These are phyloP conservation scores for Cichladusa arquata DNA, from an alignment of 2,113 vertebrate genomes.

Conservation along the genomic window DNA sequence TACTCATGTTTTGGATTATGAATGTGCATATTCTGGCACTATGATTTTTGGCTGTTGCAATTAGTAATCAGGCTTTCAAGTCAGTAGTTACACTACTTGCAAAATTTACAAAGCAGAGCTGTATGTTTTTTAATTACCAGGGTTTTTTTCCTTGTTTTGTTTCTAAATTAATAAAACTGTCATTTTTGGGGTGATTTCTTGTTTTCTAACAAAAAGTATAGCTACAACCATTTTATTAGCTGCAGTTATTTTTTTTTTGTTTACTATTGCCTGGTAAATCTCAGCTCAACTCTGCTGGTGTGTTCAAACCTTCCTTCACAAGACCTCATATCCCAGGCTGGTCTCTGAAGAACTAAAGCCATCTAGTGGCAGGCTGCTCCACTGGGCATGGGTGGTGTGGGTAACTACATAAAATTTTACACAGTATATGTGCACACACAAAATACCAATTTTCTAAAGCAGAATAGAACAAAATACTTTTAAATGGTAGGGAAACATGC, in stretches of 20 bases:
- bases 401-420: background rate
- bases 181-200: background rate
- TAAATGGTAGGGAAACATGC: background rate
- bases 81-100: background rate
- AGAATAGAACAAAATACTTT: background rate
- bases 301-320: no score
- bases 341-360: background rate
- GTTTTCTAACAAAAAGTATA: background rate
- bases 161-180: background rate
- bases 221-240: background rate
- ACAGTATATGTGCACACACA: background rate
- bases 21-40: background rate
- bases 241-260: background rate
- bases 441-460: background rate
- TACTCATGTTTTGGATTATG: background rate
- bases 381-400: background rate
- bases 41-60: background rate
- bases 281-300: background rate
- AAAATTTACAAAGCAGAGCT: background rate
- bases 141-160: background rate
- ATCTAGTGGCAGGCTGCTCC: background rate
- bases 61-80: background rate
- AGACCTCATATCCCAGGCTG: rapidly evolving
- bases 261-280: background rate
- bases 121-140: background rate